Evolutionary conservation across 1,140 invertebrate species (phyloP), one percentile per base, ranked within the genome.

Genomic region (Cotesia vestalis): DNA sequence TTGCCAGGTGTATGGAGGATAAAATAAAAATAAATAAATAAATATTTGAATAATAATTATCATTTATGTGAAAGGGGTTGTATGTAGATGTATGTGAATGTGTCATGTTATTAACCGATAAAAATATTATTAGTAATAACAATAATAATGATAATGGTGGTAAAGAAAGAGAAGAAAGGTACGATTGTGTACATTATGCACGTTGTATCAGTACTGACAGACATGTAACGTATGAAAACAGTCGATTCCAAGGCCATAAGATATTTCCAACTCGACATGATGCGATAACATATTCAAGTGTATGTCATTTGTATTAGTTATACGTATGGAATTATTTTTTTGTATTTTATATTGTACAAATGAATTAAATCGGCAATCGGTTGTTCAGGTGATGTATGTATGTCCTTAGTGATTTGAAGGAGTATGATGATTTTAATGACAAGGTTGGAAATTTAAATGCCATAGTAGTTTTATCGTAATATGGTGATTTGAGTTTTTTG

Each of bases 221-320:
- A 17, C 14, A 59, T 9, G 14, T 59, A 59, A 20, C 27, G 57
- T 59, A 27, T 20, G 20, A 59, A 59, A 59, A 59, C 57, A 59
- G 57, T 59, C 20, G 57, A 20, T 59, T 59, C 57, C 14, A 59
- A 59, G 57, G 57, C 57, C 57, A 59, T 9, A 20, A 14, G 57
- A 59, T 59, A 59, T 59, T 4, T 59, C 57, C 8, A 59, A 59
- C 3, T 34, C 11, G 40, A 46, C 4, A 59, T 20, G 57, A 59
- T 59, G 17, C 20, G 57, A 59, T 59, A 59, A 59, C 57, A 27
- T 20, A 59, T 46, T 46, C 40, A 46, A 6, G 40, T 46, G 40
- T 46, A 46, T 46, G 40, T 46, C 11, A 46, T 46, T 2, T 46
- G 11, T 46, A 46, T 27, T 27, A 2, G 27, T 27, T 27, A 27